Percentiles rank a stretch among this genome's conserved stretches.
phyloP scores from a whole-genome alignment of 1,140 invertebrate genomes.

The Drosophila quadrilineata region DNA sequence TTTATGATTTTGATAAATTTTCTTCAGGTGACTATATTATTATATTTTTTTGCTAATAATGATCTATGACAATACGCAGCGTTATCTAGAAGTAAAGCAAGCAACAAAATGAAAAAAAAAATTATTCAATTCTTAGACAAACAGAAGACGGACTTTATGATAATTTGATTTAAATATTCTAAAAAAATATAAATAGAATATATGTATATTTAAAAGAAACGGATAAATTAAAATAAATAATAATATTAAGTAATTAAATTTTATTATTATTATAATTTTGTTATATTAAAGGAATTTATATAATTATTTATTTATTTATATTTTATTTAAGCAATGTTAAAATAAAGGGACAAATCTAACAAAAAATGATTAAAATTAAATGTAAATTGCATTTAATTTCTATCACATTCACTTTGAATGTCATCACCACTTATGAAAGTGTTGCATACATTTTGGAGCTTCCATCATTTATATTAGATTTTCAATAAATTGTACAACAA shows the following conservation, averaged over 20 bases:
- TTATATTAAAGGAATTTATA: neutral
- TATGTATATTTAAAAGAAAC: no score
- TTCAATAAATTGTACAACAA: constrained; percentile 18
- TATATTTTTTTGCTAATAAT: constrained; percentile 72
- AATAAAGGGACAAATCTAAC: no score
- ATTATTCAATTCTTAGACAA: no score
- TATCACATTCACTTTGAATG: constrained; percentile 31
- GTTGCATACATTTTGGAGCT: neutral
- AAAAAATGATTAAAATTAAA: no score
- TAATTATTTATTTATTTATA: no score
- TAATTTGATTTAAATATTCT: no score
- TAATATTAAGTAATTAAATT: neutral
- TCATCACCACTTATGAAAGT: constrained; percentile 30
- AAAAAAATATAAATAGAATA: no score
- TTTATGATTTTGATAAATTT: constrained; percentile 79
- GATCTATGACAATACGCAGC: constrained; percentile 50
- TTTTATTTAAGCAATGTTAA: no score
- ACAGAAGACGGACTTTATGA: no score
- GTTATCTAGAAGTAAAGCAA: neutral
- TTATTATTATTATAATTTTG: no score
- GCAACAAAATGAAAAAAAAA: neutral
- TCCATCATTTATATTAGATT: constrained; percentile 29
- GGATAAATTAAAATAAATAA: no score
- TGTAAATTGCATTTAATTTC: constrained; percentile 24
- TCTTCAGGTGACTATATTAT: constrained; percentile 74